Conservation (phyloP, 2,888 invertebrate genomes). For the Sphaeridia pumilis region DNA sequence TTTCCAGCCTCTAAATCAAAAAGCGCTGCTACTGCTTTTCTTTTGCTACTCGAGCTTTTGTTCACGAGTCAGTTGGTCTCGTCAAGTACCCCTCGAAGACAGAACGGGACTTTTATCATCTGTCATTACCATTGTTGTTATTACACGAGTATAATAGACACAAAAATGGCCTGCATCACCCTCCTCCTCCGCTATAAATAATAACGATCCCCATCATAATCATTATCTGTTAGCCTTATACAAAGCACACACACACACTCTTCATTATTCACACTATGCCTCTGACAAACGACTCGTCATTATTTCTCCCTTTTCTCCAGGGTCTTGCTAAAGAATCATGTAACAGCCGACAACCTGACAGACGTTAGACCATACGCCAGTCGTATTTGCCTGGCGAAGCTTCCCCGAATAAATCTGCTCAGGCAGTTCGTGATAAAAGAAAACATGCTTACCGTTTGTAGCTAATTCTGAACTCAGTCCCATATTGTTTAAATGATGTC, state of each 20-base stretch:
- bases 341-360: not conserved
- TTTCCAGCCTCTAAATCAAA: not conserved
- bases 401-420: too few species aligned
- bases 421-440: not conserved
- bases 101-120: too few species aligned
- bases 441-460: conserved; percentile 25
- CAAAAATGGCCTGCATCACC: conserved; percentile 14
- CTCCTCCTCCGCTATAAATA: conserved; percentile 7
- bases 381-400: too few species aligned
- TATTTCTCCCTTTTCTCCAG: not conserved
- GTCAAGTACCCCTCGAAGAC: not conserved
- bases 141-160: conserved; percentile 15
- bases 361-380: not conserved
- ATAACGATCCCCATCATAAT: too few species aligned
- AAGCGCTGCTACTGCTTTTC: not conserved
- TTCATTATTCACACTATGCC: not conserved
- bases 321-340: not conserved
- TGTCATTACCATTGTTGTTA: conserved; percentile 8
- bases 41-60: not conserved
- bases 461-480: conserved; percentile 33
- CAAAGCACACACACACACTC: too few species aligned
- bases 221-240: too few species aligned
- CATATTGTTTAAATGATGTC: conserved; percentile 22
- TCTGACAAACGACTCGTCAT: not conserved
- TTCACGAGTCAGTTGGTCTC: not conserved